Conservation (phyloP, 2,797 vertebrate genomes). For the Tiaroga cobitis region DNA sequence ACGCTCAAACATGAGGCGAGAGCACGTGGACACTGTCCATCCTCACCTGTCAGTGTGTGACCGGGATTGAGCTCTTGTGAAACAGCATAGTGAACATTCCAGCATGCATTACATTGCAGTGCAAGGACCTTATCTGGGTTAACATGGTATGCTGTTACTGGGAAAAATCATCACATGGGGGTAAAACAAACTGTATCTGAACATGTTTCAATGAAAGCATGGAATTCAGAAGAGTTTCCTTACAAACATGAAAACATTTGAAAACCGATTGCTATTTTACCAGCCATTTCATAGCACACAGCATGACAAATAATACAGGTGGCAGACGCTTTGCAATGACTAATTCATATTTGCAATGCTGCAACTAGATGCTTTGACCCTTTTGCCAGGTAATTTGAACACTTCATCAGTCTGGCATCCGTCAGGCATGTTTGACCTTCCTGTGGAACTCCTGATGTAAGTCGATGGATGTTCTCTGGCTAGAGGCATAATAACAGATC, state of each 20-base stretch:
- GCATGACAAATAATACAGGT: neutral
- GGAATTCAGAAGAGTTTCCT: neutral
- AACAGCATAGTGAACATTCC: slow-evolving; percentile 63
- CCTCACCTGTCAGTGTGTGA: slow-evolving; percentile 68
- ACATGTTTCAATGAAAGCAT: slow-evolving; percentile 28
- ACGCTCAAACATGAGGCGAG: slow-evolving; percentile 54
- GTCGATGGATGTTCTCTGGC: slow-evolving; percentile 14
- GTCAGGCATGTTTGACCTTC: slow-evolving; percentile 25
- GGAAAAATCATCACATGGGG: slow-evolving; percentile 30
- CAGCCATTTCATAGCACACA: slow-evolving; percentile 5
- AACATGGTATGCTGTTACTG: slow-evolving; percentile 28
- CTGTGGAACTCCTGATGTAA: slow-evolving; percentile 21
- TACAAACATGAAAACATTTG: slow-evolving; percentile 30
- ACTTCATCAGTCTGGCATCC: slow-evolving; percentile 6
- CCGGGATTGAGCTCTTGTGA: slow-evolving; percentile 59
- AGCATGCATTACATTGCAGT: slow-evolving; percentile 19
- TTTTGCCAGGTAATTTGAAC: slow-evolving; percentile 54
- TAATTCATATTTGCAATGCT: slow-evolving; percentile 22
- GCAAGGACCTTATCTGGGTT: slow-evolving; percentile 28
- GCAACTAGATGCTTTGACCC: slow-evolving; percentile 22
- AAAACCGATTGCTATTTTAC: slow-evolving; percentile 11
- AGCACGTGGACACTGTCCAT: slow-evolving; percentile 56
- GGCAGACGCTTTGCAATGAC: neutral
- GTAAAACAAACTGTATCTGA: slow-evolving; percentile 23
- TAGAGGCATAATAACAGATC: slow-evolving; percentile 20